Evolutionary conservation across 2,888 invertebrate species (phyloP).

Genomic region (Epinotia ramella): DNA sequence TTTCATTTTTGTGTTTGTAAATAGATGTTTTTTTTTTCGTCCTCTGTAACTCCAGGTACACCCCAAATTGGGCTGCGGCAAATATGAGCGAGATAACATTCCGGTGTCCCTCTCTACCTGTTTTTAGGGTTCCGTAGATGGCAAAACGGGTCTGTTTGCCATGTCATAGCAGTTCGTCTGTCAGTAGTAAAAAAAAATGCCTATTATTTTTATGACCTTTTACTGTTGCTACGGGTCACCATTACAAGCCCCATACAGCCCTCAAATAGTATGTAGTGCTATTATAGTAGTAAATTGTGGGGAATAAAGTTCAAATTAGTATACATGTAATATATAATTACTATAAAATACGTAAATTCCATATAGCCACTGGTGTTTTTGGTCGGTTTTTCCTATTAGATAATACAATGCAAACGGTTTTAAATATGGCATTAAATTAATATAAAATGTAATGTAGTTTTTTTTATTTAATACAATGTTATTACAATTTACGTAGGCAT

Average conservation of each 20-base stretch:
- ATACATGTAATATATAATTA: neutral
- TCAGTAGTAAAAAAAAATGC: no score
- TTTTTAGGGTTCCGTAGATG: no score
- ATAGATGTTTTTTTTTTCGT: no score
- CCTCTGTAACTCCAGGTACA: no score
- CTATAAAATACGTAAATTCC: neutral
- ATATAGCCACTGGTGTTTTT: neutral
- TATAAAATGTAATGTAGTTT: neutral
- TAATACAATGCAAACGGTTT: constrained; percentile 9
- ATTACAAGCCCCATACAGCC: neutral
- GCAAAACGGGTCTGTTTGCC: no score
- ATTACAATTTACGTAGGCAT: constrained; percentile 2
- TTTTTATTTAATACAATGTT: constrained; percentile 13
- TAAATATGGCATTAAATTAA: constrained; percentile 14
- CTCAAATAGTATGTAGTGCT: neutral
- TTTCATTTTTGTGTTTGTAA: no score
- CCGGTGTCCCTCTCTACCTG: no score
- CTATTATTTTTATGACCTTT: neutral
- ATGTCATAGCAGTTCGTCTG: no score
- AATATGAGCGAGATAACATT: no score
- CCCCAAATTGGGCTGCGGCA: no score
- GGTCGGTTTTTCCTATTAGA: constrained; percentile 27
- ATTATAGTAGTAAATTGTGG: neutral
- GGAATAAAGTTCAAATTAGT: neutral
- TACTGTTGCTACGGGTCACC: neutral